phyloP scores from a whole-genome alignment of 2,797 vertebrate genomes.

The Oreochromis grahami region DNA sequence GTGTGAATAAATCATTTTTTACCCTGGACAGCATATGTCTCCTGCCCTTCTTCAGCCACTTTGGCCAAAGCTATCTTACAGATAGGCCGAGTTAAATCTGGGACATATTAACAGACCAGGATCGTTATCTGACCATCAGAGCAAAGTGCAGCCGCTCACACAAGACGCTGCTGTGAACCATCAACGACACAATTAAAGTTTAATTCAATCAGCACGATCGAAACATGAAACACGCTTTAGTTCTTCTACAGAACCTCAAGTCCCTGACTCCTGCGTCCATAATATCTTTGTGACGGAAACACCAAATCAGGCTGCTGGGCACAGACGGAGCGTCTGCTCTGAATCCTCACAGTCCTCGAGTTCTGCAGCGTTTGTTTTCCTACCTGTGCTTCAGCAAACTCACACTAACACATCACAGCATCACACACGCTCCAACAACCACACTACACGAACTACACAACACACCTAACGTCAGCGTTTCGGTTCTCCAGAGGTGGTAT shows the following conservation, averaged over 20 bases:
- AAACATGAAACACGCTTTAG: background rate
- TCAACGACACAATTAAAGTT: background rate
- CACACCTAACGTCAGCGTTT: background rate
- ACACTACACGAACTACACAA: background rate
- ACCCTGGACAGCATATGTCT: background rate
- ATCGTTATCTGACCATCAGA: background rate
- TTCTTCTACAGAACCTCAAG: background rate
- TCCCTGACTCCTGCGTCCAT: background rate
- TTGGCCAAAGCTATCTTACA: background rate
- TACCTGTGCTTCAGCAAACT: background rate
- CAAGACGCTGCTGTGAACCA: background rate
- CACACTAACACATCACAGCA: background rate
- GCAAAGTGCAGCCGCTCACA: background rate
- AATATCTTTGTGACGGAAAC: background rate
- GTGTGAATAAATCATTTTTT: background rate
- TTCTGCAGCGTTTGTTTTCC: background rate
- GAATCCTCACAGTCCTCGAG: background rate
- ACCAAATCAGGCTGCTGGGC: background rate
- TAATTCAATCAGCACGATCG: background rate
- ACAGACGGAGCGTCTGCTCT: too few species aligned
- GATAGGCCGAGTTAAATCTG: background rate
- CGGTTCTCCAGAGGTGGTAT: background rate
- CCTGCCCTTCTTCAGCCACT: background rate
- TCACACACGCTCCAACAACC: background rate
- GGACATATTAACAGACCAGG: background rate